Evolutionary conservation across 2,888 invertebrate species (phyloP), one percentile per base, ranked within the genome.

Genomic region (Callinectes sapidus): DNA sequence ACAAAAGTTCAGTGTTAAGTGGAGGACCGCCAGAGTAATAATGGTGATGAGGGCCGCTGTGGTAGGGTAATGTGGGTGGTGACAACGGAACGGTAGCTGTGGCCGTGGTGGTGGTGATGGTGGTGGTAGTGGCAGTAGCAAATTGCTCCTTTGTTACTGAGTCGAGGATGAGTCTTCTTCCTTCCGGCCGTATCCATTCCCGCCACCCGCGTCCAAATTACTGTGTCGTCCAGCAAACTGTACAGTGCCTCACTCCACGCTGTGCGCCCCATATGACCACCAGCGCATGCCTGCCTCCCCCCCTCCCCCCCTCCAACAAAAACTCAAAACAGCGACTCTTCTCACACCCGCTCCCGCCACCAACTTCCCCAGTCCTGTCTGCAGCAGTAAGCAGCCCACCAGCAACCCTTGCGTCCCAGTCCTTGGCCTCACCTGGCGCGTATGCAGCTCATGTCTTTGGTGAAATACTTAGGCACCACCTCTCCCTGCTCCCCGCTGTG

Each of bases 131-230:
- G 88, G 88, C 54, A 88, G 88, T 54, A 61, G 88, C 88, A 88
- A 88, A 88, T 88, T 88, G 61, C 88, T 88, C 35, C 88, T 88
- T 88, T 88, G 88, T 88, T 88, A 88, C 61, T 18, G 87, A 87
- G 87, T 10, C 48, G 48, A 88, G 88, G 55, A 54, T 54, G 88
- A 55, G 88, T 54, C 88, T 54, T 32, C 88, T 61, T 54, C 88
- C 88, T 61, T 61, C 88, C 54, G 54, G 32, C 88, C 88, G 88
- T 88, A 61, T 88, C 54, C 88, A 88, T 81, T 81, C 81, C 35
- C 81, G 81, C 81, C 81, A 35, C 35, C 48, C 87, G 87, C 42
- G 87, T 87, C 48, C 87, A 32, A 42, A 54, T 54, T 32, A 55
- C 88, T n/a, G 55, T 55, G 28, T 48, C 88, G 88, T 55, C 86